These are phyloP conservation scores for Picus viridis DNA, from an alignment of 2,797 vertebrate species.

Conservation along the genomic window DNA sequence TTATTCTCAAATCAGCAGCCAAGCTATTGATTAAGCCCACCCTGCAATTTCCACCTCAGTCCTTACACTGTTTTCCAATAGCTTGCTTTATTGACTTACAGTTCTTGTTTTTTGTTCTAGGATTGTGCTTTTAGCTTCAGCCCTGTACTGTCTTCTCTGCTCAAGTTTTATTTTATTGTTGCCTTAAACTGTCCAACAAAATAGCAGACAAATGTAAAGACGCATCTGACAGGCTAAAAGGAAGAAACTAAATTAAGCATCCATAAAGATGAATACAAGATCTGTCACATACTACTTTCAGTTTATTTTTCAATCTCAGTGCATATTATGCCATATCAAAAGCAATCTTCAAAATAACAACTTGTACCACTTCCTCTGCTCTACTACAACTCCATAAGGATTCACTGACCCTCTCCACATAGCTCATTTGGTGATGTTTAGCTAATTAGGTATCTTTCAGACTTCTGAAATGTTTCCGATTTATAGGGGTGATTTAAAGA, in stretches of 20 bases:
- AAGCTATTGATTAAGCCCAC: neutral
- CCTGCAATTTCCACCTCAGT: neutral
- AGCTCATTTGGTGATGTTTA: neutral
- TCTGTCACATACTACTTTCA: neutral
- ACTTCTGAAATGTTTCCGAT: neutral
- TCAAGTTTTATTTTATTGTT: neutral
- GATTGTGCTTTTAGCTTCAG: constrained; percentile 20
- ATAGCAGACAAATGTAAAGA: neutral
- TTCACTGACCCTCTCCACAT: neutral
- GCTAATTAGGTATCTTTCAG: neutral
- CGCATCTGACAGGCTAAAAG: neutral
- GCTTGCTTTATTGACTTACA: constrained; percentile 11
- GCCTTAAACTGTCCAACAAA: neutral
- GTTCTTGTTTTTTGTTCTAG: neutral
- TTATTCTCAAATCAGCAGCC: constrained; percentile 32
- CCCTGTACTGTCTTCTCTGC: neutral
- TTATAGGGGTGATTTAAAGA: neutral
- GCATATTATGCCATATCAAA: neutral
- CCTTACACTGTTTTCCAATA: constrained; percentile 36
- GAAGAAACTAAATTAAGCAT: neutral
- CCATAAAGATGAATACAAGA: neutral
- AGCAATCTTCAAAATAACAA: neutral
- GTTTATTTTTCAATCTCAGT: neutral
- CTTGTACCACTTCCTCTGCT: neutral
- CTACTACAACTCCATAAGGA: neutral